Percentiles rank a stretch among this genome's conserved stretches.
Conservation (phyloP, 2,797 vertebrate genomes). For the Hippopotamyrus pictus region DNA sequence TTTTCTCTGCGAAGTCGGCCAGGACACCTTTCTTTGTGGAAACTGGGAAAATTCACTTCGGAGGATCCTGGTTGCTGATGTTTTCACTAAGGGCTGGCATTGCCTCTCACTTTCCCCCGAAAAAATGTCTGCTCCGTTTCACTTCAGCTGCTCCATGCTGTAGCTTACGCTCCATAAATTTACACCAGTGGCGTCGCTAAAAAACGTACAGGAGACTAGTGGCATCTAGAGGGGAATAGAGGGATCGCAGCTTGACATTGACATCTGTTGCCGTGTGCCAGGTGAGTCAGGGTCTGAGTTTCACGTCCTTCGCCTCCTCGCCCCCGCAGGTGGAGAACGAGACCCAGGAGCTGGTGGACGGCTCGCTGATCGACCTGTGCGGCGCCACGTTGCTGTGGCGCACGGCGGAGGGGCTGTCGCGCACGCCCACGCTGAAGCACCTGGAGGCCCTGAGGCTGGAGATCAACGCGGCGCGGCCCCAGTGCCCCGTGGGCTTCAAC, state of each 20-base stretch:
- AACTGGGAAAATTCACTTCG: not conserved
- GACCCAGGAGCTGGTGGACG: slow-evolving; percentile 89
- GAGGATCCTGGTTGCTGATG: not conserved
- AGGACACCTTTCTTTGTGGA: not conserved
- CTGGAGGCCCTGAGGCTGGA: slow-evolving; percentile 94
- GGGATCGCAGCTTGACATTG: slow-evolving; percentile 4
- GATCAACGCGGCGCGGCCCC: slow-evolving; percentile 90
- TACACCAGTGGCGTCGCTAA: not conserved
- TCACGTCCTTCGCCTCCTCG: not conserved
- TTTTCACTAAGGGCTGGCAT: not conserved
- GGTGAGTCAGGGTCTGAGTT: not conserved
- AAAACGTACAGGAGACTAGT: not conserved
- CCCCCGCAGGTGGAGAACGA: slow-evolving; percentile 80
- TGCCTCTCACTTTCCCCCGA: not conserved
- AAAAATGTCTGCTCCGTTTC: not conserved
- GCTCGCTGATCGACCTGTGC: slow-evolving; percentile 91
- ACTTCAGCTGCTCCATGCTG: not conserved
- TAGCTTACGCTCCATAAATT: not conserved
- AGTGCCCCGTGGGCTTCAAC: slow-evolving; percentile 97
- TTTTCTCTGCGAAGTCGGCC: not conserved
- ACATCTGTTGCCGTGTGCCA: not conserved
- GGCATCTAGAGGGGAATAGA: slow-evolving; percentile 42
- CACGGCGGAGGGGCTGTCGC: slow-evolving; percentile 86
- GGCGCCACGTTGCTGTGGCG: slow-evolving; percentile 95
- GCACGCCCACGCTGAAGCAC: slow-evolving; percentile 92